Percentiles rank a stretch among this genome's conserved stretches.
phyloP scores from a whole-genome alignment of 23 tunicate species.

The Ciona savignyi region DNA sequence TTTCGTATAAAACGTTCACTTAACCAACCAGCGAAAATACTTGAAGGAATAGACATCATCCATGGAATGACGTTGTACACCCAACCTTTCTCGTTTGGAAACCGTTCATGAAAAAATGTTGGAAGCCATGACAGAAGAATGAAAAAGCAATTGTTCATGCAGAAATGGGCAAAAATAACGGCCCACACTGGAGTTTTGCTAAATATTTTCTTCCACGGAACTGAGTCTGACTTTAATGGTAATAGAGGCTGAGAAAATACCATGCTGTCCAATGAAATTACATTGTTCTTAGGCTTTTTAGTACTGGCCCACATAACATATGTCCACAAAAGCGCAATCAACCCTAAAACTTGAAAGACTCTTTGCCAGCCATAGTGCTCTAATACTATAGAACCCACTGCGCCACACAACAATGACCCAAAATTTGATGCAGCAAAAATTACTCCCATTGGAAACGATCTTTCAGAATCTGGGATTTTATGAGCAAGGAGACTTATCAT shows the following conservation, averaged over 20 bases:
- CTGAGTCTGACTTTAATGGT: slow-evolving; percentile 1
- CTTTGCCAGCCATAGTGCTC: slow-evolving; percentile 65
- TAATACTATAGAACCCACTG: slow-evolving; percentile 60
- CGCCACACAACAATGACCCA: slow-evolving; percentile 87
- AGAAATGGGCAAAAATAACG: slow-evolving; percentile 58
- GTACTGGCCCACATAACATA: too few relatives aligned
- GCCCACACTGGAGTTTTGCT: slow-evolving; percentile 57
- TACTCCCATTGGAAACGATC: slow-evolving; percentile 64
- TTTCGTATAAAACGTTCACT: slow-evolving; percentile 42
- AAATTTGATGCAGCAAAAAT: slow-evolving; percentile 71
- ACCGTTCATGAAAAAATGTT: slow-evolving; percentile 74
- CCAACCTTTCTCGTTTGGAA: slow-evolving; percentile 72
- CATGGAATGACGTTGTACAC: slow-evolving; percentile 85
- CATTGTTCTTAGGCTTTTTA: slow-evolving; percentile 20
- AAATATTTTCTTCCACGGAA: slow-evolving; percentile 67
- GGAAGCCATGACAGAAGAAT: slow-evolving; percentile 86
- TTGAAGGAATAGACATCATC: slow-evolving; percentile 70
- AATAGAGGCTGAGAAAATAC: slow-evolving; percentile 7
- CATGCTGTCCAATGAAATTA: slow-evolving; percentile 49
- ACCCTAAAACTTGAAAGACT: slow-evolving; percentile 71
- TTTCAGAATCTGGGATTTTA: slow-evolving; percentile 42
- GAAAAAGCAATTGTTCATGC: slow-evolving; percentile 71
- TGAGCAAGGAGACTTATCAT: slow-evolving; percentile 71
- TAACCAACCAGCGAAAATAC: slow-evolving; percentile 80
- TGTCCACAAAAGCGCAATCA: slow-evolving; percentile 25